Percentiles rank a stretch among this genome's conserved stretches.
Conservation (phyloP, 1,140 invertebrate species). For the Drosophila malerkotliana region DNA sequence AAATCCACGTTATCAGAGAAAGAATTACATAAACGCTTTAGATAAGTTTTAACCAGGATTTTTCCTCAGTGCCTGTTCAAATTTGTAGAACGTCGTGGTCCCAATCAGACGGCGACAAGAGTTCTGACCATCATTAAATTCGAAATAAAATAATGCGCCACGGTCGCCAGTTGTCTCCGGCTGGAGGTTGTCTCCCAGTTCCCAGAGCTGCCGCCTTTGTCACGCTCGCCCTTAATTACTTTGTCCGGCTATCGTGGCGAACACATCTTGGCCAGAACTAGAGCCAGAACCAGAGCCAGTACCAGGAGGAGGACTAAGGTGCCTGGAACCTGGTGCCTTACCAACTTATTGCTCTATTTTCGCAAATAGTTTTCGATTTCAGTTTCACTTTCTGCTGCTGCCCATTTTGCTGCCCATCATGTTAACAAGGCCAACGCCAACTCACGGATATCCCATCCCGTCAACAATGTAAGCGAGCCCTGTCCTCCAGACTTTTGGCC, state of each 20-base stretch:
- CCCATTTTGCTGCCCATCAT: slow-evolving; percentile 61
- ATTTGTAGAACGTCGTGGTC: slow-evolving; percentile 59
- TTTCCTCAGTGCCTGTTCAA: slow-evolving; percentile 28
- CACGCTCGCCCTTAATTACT: slow-evolving; percentile 74
- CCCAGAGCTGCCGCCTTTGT: slow-evolving; percentile 38
- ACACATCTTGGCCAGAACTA: slow-evolving; percentile 46
- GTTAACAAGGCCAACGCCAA: slow-evolving; percentile 67
- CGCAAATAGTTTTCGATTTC: slow-evolving; percentile 72
- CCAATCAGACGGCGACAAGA: slow-evolving; percentile 65
- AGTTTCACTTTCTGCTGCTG: slow-evolving; percentile 74
- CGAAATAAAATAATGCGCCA: slow-evolving; percentile 77
- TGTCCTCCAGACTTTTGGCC: slow-evolving; percentile 5
- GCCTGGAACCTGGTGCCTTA: slow-evolving; percentile 41
- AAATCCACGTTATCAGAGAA: not conserved
- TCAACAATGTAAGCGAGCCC: slow-evolving; percentile 68
- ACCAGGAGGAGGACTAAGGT: not conserved
- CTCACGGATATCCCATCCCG: slow-evolving; percentile 36
- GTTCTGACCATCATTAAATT: slow-evolving; percentile 74
- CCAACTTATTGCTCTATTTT: slow-evolving; percentile 82
- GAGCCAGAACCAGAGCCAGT: not conserved
- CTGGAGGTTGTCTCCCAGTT: slow-evolving; percentile 9
- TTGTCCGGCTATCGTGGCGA: slow-evolving; percentile 63
- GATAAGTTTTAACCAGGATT: not conserved
- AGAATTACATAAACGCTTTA: not conserved
- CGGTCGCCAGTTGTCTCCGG: slow-evolving; percentile 5